These are phyloP conservation scores for Theodoxus fluviatilis DNA, from an alignment of 2,888 invertebrate genomes.

Conservation along the genomic window DNA sequence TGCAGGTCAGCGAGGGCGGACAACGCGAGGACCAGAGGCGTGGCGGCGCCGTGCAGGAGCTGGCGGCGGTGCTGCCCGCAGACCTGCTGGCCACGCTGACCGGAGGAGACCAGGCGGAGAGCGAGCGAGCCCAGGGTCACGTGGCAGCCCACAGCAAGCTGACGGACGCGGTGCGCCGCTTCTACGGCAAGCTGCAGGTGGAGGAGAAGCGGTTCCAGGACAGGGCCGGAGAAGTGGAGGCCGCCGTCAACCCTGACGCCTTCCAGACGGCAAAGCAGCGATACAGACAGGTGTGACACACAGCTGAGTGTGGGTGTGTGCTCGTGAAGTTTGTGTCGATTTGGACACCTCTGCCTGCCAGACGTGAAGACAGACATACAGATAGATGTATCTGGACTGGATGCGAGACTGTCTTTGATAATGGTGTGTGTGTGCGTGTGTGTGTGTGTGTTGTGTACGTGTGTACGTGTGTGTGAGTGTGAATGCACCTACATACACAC, in stretches of 20 bases:
- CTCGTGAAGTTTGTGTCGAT: too few relatives aligned
- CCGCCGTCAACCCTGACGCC: constrained; percentile 57
- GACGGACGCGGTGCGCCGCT: constrained; percentile 51
- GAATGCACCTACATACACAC: too few relatives aligned
- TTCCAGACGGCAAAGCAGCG: constrained; percentile 48
- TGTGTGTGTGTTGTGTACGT: too few relatives aligned
- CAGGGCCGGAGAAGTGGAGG: constrained; percentile 50
- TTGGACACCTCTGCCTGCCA: too few relatives aligned
- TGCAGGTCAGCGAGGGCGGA: too few relatives aligned
- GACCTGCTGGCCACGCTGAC: constrained; percentile 56
- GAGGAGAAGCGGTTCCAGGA: constrained; percentile 58
- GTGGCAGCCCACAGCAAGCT: constrained; percentile 51
- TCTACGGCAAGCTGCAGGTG: constrained; percentile 53
- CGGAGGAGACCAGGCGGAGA: constrained; percentile 50
- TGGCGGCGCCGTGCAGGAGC: constrained; percentile 55
- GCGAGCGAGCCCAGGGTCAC: constrained; percentile 50
- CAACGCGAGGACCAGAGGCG: constrained; percentile 58
- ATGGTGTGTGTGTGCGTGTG: too few relatives aligned
- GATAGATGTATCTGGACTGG: too few relatives aligned
- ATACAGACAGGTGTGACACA: constrained; percentile 36
- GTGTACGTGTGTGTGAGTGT: too few relatives aligned
- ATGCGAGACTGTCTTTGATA: too few relatives aligned
- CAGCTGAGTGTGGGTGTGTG: too few relatives aligned
- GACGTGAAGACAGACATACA: too few relatives aligned
- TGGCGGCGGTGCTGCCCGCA: constrained; percentile 51